phyloP scores from a whole-genome alignment of 35 echinoderm and acorn worm species.

The Amphiura filiformis region DNA sequence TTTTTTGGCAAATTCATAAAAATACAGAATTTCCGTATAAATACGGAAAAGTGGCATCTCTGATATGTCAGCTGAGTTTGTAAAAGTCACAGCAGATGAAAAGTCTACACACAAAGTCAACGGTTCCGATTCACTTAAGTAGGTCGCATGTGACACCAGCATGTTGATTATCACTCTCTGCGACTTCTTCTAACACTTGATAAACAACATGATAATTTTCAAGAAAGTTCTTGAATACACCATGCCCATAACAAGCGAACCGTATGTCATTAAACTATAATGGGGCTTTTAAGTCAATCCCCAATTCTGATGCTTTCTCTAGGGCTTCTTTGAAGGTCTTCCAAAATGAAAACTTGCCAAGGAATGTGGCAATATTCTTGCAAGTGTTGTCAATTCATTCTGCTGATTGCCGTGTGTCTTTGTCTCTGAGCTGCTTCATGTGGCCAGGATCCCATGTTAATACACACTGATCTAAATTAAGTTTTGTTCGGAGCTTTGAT shows the following conservation, averaged over 20 bases:
- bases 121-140: background rate
- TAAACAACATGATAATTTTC: slow-evolving; percentile 12
- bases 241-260: background rate
- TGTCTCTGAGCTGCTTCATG: slow-evolving; percentile 7
- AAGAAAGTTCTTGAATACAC: slow-evolving; percentile 21
- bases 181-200: background rate
- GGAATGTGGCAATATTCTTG: background rate
- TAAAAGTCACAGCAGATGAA: background rate
- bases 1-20: too few relatives aligned
- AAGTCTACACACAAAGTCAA: background rate
- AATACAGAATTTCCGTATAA: too few relatives aligned
- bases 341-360: slow-evolving; percentile 15
- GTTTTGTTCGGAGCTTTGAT: background rate
- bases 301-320: background rate
- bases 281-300: background rate
- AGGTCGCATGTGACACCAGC: background rate
- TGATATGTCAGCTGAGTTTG: too few relatives aligned
- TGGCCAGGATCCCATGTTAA: slow-evolving; percentile 15
- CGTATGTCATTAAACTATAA: background rate
- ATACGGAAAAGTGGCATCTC: too few relatives aligned
- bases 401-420: background rate
- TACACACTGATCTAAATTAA: background rate
- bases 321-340: slow-evolving; percentile 1
- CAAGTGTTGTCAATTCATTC: slow-evolving; percentile 13
- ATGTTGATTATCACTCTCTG: background rate